Conservation (phyloP, 2,888 invertebrate species). For the Achlya flavicornis region DNA sequence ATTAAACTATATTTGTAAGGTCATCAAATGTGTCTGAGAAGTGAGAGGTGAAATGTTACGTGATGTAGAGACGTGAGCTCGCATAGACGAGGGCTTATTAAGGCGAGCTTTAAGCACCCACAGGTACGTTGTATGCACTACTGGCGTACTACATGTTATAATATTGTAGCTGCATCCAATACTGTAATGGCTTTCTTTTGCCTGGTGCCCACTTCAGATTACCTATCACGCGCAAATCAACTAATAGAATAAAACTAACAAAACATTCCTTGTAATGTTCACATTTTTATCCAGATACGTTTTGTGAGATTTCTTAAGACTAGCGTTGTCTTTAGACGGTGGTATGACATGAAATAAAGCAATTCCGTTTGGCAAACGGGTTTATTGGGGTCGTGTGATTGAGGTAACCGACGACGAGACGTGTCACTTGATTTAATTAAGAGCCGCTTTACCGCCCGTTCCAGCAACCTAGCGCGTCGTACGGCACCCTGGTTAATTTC, state of each 20-base stretch:
- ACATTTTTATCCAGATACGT: slow-evolving; percentile 31
- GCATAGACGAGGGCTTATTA: slow-evolving; percentile 63
- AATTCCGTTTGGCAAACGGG: slow-evolving; percentile 65
- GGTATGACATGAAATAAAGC: slow-evolving; percentile 56
- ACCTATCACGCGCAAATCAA: not conserved
- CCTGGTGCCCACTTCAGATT: not conserved
- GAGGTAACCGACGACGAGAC: slow-evolving; percentile 79
- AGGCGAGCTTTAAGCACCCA: slow-evolving; percentile 44
- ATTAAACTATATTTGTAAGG: slow-evolving; percentile 14
- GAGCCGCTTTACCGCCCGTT: slow-evolving; percentile 80
- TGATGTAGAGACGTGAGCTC: slow-evolving; percentile 46
- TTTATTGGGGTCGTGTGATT: slow-evolving; percentile 83
- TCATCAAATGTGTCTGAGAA: slow-evolving; percentile 22
- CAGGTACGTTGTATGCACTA: slow-evolving; percentile 26
- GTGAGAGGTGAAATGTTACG: slow-evolving; percentile 51
- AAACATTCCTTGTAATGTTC: not conserved
- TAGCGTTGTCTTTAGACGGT: slow-evolving; percentile 29
- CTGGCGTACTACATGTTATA: slow-evolving; percentile 18
- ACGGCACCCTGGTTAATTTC: slow-evolving; percentile 73
- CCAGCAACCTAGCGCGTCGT: slow-evolving; percentile 71
- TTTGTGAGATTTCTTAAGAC: slow-evolving; percentile 27
- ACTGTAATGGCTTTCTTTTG: not conserved
- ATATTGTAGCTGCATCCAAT: not conserved
- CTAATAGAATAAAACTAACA: not conserved
- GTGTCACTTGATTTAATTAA: slow-evolving; percentile 84